phyloP scores from a whole-genome alignment of 2,888 invertebrate genomes.

The Graphium colonna region DNA sequence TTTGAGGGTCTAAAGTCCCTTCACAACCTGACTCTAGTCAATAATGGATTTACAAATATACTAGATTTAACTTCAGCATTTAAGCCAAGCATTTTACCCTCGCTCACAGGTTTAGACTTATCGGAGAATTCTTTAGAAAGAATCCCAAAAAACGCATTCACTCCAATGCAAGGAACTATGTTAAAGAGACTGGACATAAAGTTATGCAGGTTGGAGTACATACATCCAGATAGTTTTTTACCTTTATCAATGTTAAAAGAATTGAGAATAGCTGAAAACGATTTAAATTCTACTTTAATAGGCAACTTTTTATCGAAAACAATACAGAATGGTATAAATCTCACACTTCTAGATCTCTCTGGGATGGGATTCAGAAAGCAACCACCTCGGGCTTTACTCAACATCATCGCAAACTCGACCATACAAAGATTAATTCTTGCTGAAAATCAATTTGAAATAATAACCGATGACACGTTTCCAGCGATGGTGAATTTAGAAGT shows the following conservation, averaged over 20 bases:
- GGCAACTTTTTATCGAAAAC: conserved; percentile 58
- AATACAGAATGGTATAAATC: conserved; percentile 52
- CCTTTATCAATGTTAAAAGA: conserved; percentile 63
- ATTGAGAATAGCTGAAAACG: conserved; percentile 77
- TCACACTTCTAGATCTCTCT: conserved; percentile 70
- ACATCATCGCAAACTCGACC: conserved; percentile 71
- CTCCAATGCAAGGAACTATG: conserved; percentile 60
- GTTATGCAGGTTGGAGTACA: conserved; percentile 74
- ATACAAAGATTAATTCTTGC: conserved; percentile 69
- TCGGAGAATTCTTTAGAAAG: conserved; percentile 75
- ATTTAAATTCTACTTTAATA: conserved; percentile 63
- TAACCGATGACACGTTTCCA: conserved; percentile 74
- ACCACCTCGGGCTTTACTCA: conserved; percentile 66
- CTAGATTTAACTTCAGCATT: conserved; percentile 64
- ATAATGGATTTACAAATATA: conserved; percentile 76
- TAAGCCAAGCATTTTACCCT: conserved; percentile 61
- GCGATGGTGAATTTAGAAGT: conserved; percentile 74
- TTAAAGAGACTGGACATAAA: conserved; percentile 69
- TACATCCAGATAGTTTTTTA: conserved; percentile 72
- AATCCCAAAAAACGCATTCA: conserved; percentile 65
- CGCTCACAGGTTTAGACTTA: conserved; percentile 65
- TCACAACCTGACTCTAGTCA: conserved; percentile 69
- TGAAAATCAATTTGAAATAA: conserved; percentile 78
- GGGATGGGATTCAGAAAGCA: conserved; percentile 75
- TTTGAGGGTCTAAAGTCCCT: conserved; percentile 77